These are phyloP conservation scores for Ochropleura plecta DNA, from an alignment of 2,888 invertebrate species.

Conservation along the genomic window DNA sequence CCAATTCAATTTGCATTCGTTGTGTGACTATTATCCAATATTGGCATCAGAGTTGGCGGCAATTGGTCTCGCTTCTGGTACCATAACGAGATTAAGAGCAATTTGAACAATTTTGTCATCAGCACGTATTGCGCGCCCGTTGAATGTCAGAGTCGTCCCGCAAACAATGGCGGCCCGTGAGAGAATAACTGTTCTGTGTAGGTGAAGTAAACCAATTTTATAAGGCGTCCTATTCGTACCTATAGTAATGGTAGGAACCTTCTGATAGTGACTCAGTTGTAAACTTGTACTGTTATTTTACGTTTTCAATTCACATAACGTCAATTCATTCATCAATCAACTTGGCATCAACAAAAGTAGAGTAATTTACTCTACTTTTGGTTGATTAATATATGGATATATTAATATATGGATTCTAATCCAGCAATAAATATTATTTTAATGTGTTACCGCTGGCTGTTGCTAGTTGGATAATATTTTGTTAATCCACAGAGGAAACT, in stretches of 20 bases:
- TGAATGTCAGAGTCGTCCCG: constrained; percentile 71
- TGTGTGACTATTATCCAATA: constrained; percentile 88
- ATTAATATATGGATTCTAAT: not conserved
- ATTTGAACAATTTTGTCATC: constrained; percentile 88
- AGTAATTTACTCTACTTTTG: too few relatives aligned
- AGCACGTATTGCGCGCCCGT: constrained; percentile 77
- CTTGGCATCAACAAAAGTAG: too few relatives aligned
- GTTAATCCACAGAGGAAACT: constrained; percentile 26
- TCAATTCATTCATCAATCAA: constrained; percentile 12
- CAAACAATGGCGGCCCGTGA: constrained; percentile 76
- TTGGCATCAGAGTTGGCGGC: constrained; percentile 79
- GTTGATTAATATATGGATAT: too few relatives aligned
- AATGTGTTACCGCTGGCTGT: not conserved
- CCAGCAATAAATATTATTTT: not conserved
- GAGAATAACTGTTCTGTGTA: constrained; percentile 64
- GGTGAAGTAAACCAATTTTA: constrained; percentile 39
- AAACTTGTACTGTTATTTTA: not conserved
- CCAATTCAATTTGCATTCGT: constrained; percentile 87
- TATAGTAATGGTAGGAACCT: not conserved
- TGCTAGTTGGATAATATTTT: constrained; percentile 27
- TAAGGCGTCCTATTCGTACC: constrained; percentile 17
- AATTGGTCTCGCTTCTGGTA: constrained; percentile 80
- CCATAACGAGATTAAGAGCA: constrained; percentile 83
- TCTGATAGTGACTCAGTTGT: constrained; percentile 39
- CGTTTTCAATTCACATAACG: not conserved